Evolutionary conservation across 2,797 vertebrate genomes (phyloP).

Genomic region (Remorina albescens): DNA sequence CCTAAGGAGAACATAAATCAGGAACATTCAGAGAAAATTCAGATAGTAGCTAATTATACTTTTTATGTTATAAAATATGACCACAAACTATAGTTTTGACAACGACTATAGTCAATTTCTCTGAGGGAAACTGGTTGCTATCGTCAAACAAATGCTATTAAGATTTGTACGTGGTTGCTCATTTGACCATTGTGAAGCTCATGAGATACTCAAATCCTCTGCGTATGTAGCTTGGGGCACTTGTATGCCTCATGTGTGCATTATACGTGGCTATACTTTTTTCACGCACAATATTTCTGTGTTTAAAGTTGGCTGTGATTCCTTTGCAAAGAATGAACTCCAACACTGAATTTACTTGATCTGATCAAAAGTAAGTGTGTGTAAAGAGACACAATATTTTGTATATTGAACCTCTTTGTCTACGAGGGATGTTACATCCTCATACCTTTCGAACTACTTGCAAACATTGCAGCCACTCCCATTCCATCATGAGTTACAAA

Average conservation of each 20-base stretch:
- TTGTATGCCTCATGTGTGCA: background rate
- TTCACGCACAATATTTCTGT: background rate
- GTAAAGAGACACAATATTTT: background rate
- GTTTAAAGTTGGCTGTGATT: background rate
- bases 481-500: background rate
- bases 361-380: background rate
- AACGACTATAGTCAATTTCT: background rate
- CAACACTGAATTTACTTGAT: conserved; percentile 1
- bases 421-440: background rate
- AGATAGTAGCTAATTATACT: background rate
- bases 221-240: background rate
- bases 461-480: background rate
- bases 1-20: background rate
- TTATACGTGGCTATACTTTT: background rate
- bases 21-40: background rate
- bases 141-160: background rate
- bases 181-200: background rate
- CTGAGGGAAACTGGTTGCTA: background rate
- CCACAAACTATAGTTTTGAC: background rate
- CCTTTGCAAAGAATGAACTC: background rate
- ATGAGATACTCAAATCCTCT: background rate
- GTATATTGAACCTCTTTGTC: background rate
- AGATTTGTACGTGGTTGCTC: background rate
- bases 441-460: background rate
- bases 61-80: background rate